Percentiles rank a stretch among this genome's conserved stretches.
Conservation (phyloP, 1,140 invertebrate genomes). For the Lithobius niger region DNA sequence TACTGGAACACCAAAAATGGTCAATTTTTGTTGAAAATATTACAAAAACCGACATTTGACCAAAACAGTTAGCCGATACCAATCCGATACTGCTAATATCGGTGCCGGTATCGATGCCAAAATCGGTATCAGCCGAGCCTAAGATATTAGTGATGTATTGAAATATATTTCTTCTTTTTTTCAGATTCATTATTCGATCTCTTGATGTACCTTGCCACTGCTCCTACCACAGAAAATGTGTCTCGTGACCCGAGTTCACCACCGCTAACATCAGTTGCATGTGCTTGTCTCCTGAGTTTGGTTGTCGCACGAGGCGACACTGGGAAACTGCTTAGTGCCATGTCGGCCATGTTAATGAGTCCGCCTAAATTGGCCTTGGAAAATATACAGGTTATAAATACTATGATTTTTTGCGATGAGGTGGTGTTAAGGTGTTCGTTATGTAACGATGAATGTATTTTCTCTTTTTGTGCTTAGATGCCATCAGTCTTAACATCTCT, state of each 20-base stretch:
- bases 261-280: constrained; percentile 68
- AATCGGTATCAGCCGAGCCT: too few relatives aligned
- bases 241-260: constrained; percentile 24
- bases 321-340: constrained; percentile 74
- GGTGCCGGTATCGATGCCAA: too few relatives aligned
- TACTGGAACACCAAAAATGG: too few relatives aligned
- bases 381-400: constrained; percentile 62
- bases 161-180: too few relatives aligned
- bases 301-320: constrained; percentile 86
- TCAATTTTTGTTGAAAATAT: too few relatives aligned
- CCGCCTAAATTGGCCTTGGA: constrained; percentile 57
- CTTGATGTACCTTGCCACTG: constrained; percentile 58
- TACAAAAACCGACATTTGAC: too few relatives aligned
- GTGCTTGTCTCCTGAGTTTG: constrained; percentile 75
- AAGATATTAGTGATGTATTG: too few relatives aligned
- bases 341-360: constrained; percentile 77
- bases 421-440: neutral
- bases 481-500: constrained; percentile 69
- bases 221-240: constrained; percentile 38
- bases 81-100: too few relatives aligned
- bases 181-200: constrained; percentile 61
- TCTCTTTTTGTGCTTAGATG: constrained; percentile 46
- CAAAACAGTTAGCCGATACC: too few relatives aligned
- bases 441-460: neutral
- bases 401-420: constrained; percentile 8